Percentiles rank a stretch among this genome's conserved stretches.
Evolutionary conservation across 2,113 vertebrate species (phyloP).

Genomic region (Plecturocebus donacophilus): DNA sequence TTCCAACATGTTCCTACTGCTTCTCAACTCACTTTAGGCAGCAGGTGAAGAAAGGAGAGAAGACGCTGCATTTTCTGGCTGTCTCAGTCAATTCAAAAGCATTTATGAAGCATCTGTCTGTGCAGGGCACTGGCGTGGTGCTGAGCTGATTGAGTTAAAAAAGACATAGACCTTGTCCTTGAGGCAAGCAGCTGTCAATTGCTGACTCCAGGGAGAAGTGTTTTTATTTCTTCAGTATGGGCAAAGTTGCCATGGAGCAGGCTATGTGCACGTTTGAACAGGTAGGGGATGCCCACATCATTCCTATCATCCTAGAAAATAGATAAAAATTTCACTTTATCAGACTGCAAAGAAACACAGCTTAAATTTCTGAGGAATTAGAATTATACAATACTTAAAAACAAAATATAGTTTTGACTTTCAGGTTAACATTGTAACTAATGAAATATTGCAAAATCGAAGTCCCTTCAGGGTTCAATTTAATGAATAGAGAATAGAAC

Average conservation of each 20-base stretch:
- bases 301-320: neutral
- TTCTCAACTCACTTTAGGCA: conserved; percentile 36
- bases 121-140: neutral
- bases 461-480: conserved; percentile 56
- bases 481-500: conserved; percentile 69
- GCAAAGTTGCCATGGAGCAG: neutral
- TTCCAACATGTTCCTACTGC: neutral
- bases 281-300: neutral
- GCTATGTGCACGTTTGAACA: neutral
- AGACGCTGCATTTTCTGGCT: conserved; percentile 34
- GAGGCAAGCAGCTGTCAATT: conserved; percentile 55
- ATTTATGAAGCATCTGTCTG: conserved; percentile 61
- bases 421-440: conserved; percentile 67
- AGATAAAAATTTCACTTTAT: neutral
- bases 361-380: conserved; percentile 49
- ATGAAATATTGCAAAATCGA: conserved; percentile 59
- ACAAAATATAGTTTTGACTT: conserved; percentile 60
- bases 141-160: conserved; percentile 68
- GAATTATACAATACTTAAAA: conserved; percentile 54
- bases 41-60: neutral
- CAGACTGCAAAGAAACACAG: conserved; percentile 17
- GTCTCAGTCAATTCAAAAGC: conserved; percentile 58
- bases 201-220: conserved; percentile 33
- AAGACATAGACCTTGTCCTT: conserved; percentile 63
- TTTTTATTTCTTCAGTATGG: conserved; percentile 45